Conservation (phyloP, 2,113 vertebrate species). For the Ramphastos sulfuratus region DNA sequence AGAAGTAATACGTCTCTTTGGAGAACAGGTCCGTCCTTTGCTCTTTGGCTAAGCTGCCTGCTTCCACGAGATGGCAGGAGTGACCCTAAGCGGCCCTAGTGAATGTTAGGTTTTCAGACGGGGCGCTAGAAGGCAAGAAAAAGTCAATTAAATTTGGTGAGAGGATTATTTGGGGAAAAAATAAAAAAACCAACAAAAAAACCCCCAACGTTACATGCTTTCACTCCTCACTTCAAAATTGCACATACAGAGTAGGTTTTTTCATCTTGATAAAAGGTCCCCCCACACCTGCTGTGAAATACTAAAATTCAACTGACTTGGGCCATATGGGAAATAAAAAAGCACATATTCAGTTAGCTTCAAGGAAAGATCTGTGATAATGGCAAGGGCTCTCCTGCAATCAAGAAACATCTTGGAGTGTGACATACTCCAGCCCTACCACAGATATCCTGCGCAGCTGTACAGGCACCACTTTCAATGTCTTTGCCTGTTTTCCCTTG, state of each 20-base stretch:
- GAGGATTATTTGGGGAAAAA: neutral
- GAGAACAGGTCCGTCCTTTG: neutral
- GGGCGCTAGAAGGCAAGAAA: neutral
- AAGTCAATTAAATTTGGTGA: neutral
- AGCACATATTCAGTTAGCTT: neutral
- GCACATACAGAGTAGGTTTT: neutral
- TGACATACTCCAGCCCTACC: neutral
- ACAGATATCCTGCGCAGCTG: neutral
- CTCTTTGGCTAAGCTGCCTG: neutral
- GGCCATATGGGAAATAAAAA: neutral
- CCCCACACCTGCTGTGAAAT: neutral
- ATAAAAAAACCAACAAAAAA: too few relatives aligned
- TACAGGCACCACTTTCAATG: neutral
- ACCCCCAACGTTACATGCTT: accelerated
- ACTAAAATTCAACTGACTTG: neutral
- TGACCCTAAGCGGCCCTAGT: neutral
- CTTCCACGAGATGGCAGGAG: neutral
- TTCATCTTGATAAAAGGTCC: neutral
- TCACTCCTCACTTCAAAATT: neutral
- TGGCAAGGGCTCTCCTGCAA: neutral
- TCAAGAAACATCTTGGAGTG: neutral
- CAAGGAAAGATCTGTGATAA: neutral
- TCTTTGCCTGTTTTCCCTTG: neutral
- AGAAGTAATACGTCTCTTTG: neutral
- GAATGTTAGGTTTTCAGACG: accelerated